A percentile compares a stretch with the other conserved stretches of the same genome.
phyloP scores from a whole-genome alignment of 1,140 invertebrate species.

The Aphaenogaster floridana region DNA sequence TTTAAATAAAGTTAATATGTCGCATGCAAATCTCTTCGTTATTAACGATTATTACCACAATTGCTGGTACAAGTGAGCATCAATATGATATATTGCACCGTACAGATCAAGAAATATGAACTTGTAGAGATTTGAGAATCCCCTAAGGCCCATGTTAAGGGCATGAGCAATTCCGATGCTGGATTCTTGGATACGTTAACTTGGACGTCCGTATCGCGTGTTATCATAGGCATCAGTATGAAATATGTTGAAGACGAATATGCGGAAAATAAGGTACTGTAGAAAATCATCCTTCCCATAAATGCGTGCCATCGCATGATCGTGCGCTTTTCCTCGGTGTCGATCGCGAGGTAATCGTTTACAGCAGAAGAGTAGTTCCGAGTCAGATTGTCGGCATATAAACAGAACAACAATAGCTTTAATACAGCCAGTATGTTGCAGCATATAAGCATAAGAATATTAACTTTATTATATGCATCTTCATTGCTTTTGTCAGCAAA shows the following conservation, averaged over 20 bases:
- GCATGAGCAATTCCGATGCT: too few species aligned
- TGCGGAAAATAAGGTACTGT: background rate
- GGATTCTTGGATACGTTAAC: too few species aligned
- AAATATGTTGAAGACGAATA: background rate
- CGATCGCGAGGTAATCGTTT: slow-evolving; percentile 38
- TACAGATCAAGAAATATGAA: too few species aligned
- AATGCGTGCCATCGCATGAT: slow-evolving; percentile 52
- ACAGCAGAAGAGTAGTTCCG: slow-evolving; percentile 47
- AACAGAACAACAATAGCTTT: slow-evolving; percentile 13
- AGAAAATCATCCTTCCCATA: slow-evolving; percentile 13
- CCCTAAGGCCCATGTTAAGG: too few species aligned
- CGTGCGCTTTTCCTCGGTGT: background rate
- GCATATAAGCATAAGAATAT: background rate
- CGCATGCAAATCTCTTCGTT: too few species aligned
- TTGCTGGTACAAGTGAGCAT: too few species aligned
- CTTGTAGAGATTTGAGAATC: too few species aligned
- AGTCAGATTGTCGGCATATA: background rate
- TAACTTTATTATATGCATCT: slow-evolving; percentile 15
- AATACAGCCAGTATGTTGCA: slow-evolving; percentile 24
- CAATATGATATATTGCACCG: too few species aligned
- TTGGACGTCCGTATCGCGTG: background rate
- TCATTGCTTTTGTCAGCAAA: background rate
- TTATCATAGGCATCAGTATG: background rate
- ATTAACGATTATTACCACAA: too few species aligned
- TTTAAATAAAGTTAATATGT: too few species aligned